Percentiles rank a stretch among this genome's conserved stretches.
phyloP scores from a whole-genome alignment of 2,113 vertebrate genomes.

The Ophiodon elongatus region DNA sequence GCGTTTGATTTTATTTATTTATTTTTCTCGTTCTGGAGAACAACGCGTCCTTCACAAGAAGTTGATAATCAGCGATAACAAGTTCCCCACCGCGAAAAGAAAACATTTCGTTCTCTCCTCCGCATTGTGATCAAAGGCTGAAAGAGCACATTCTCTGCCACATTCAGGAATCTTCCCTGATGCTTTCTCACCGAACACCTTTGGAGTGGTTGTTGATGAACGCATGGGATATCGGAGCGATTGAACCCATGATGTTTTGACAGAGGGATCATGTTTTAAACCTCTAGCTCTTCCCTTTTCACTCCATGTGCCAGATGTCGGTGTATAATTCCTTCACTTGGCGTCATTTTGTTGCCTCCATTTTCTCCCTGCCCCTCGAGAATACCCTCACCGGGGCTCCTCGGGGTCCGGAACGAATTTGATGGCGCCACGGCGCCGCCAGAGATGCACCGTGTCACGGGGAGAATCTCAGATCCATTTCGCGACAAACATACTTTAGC shows the following conservation, averaged over 20 bases:
- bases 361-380: constrained; percentile 22
- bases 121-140: constrained; percentile 22
- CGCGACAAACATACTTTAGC: constrained; percentile 14
- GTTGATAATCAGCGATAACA: constrained; percentile 58
- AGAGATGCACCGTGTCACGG: too few relatives aligned
- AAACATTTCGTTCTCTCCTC: background rate
- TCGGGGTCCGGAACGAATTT: constrained; percentile 10
- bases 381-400: constrained; percentile 35
- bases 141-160: background rate
- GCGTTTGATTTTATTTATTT: constrained; percentile 23
- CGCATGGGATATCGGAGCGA: background rate
- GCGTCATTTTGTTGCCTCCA: constrained; percentile 20
- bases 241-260: background rate
- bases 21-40: constrained; percentile 21
- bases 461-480: constrained; percentile 28
- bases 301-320: constrained; percentile 2
- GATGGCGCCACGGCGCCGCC: constrained; percentile 10
- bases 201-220: background rate
- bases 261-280: fast-evolving
- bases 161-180: background rate
- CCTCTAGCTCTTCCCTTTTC: background rate
- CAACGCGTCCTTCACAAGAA: constrained; percentile 23
- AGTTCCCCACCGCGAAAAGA: constrained; percentile 8
- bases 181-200: background rate
- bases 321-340: constrained; percentile 13